These are phyloP conservation scores for Hyla sarda DNA, from an alignment of 2,113 vertebrate genomes.

Conservation along the genomic window DNA sequence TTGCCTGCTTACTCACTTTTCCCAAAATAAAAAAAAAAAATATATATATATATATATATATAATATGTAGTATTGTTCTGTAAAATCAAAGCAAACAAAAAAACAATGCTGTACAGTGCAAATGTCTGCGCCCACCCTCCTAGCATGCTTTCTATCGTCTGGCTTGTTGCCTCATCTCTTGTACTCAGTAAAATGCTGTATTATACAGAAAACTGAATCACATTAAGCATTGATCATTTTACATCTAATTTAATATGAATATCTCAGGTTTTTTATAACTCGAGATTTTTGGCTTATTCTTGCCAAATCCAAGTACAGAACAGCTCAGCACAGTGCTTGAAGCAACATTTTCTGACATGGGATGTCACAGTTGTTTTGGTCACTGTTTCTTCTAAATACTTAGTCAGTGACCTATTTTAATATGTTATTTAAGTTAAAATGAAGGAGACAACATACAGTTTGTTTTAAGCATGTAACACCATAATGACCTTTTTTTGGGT, in stretches of 20 bases:
- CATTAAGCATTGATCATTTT: neutral
- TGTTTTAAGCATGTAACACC: neutral
- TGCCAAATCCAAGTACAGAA: neutral
- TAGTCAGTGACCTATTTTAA: neutral
- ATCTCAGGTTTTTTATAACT: neutral
- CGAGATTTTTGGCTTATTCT: neutral
- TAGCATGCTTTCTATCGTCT: neutral
- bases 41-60: too few species aligned
- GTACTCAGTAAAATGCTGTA: neutral
- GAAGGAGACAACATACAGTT: neutral
- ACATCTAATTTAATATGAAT: neutral
- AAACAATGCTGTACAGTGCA: too few species aligned
- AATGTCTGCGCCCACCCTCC: too few species aligned
- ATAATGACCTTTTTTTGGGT: neutral
- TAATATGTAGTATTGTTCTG: neutral
- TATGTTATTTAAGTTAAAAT: neutral
- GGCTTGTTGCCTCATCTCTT: neutral
- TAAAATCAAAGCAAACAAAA: neutral
- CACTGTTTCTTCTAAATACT: neutral
- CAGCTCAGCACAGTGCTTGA: neutral
- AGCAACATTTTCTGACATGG: neutral
- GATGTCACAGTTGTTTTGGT: conserved; percentile 7
- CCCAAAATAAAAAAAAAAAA: too few species aligned
- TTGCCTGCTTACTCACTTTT: too few species aligned
- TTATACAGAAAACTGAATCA: neutral